phyloP scores from a whole-genome alignment of 2,113 vertebrate genomes.

The Catharus bicknelli region DNA sequence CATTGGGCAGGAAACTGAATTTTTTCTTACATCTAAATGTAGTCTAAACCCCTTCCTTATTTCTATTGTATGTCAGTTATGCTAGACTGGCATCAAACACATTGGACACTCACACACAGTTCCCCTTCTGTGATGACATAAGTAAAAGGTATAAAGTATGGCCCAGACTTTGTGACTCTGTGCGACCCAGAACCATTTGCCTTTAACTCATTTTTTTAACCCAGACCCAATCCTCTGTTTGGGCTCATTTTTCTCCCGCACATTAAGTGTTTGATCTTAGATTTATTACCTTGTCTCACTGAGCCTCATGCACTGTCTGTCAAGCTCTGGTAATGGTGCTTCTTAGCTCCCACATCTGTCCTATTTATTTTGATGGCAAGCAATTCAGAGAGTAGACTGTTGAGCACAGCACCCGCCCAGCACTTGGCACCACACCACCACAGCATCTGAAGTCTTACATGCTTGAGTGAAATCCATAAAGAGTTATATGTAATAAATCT shows the following conservation, averaged over 20 bases:
- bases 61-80: neutral
- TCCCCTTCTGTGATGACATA: neutral
- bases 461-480: neutral
- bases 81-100: neutral
- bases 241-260: neutral
- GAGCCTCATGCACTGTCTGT: neutral
- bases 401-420: neutral
- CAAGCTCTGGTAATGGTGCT: neutral
- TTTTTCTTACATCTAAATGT: neutral
- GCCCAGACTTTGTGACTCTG: neutral
- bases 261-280: neutral
- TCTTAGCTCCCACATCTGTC: neutral
- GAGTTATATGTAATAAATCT: neutral
- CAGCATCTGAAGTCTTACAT: neutral
- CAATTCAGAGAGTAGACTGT: neutral
- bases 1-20: constrained; percentile 1
- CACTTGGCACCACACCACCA: neutral
- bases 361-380: neutral
- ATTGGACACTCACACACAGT: rapidly evolving
- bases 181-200: neutral
- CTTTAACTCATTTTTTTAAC: neutral
- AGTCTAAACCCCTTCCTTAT: neutral
- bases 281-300: neutral
- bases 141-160: neutral
- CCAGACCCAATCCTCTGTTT: neutral